A percentile compares a stretch with the other conserved stretches of the same genome.
Evolutionary conservation across 92 coral and sea anemone species (phyloP).

Genomic region (Diadumene lineata): DNA sequence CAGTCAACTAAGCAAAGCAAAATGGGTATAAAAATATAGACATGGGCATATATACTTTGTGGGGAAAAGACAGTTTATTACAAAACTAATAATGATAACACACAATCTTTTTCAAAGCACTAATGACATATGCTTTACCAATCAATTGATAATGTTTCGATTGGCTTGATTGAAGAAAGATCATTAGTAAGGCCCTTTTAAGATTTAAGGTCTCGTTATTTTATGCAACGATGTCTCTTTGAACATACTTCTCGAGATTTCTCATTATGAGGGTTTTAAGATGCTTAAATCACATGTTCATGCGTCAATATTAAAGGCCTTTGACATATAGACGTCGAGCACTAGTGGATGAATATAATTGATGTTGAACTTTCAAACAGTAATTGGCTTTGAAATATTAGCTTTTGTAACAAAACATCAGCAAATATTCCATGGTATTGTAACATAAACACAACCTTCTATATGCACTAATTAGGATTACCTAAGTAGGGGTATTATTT

Average conservation of each 20-base stretch:
- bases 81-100: slow-evolving; percentile 6
- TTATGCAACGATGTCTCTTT: neutral
- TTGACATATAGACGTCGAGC: neutral
- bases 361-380: neutral
- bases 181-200: neutral
- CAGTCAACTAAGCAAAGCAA: slow-evolving; percentile 14
- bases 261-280: slow-evolving; percentile 8
- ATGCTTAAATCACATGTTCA: slow-evolving; percentile 1
- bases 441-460: neutral
- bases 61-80: neutral
- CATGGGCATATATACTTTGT: neutral
- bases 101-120: neutral
- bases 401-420: slow-evolving; percentile 12
- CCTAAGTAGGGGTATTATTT: neutral
- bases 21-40: slow-evolving; percentile 13
- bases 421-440: slow-evolving; percentile 19
- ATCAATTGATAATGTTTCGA: slow-evolving; percentile 6
- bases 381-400: slow-evolving; percentile 23
- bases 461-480: slow-evolving; percentile 9
- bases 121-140: slow-evolving; percentile 24
- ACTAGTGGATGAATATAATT: neutral
- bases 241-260: neutral
- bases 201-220: neutral
- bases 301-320: neutral
- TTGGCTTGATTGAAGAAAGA: neutral